phyloP scores from a whole-genome alignment of 2,888 invertebrate species.

The Zaprionus obscuricornis region DNA sequence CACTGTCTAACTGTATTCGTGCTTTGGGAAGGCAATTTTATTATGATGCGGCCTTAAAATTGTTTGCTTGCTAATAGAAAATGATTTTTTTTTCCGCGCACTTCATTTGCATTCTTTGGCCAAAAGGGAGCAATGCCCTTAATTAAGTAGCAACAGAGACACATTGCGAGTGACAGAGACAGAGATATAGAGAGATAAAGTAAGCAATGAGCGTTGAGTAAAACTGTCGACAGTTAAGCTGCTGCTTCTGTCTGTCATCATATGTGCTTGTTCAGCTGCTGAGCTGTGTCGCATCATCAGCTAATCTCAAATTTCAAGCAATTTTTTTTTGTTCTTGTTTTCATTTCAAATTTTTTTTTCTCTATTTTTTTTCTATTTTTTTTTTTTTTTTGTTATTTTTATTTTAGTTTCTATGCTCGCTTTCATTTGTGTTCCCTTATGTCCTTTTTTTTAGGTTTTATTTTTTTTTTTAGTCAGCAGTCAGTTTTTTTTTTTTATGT shows the following conservation, averaged over 20 bases:
- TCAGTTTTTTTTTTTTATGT: slow-evolving; percentile 68
- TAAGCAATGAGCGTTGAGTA: too few relatives aligned
- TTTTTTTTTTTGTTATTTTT: background rate
- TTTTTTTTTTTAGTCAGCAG: slow-evolving; percentile 33
- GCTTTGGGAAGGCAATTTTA: slow-evolving; percentile 51
- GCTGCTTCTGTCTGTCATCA: slow-evolving; percentile 48
- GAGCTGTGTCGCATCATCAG: slow-evolving; percentile 50
- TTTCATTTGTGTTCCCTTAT: slow-evolving; percentile 22
- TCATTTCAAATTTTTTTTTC: slow-evolving; percentile 7
- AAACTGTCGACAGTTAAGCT: slow-evolving; percentile 28
- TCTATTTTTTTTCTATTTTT: slow-evolving; percentile 4
- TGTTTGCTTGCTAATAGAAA: slow-evolving; percentile 73
- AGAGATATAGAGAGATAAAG: too few relatives aligned
- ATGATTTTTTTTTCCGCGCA: slow-evolving; percentile 51
- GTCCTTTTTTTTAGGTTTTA: slow-evolving; percentile 20
- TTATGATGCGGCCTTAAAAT: slow-evolving; percentile 68
- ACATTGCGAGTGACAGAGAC: background rate
- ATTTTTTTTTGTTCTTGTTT: slow-evolving; percentile 29
- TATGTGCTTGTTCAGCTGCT: slow-evolving; percentile 56
- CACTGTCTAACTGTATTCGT: background rate
- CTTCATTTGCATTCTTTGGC: slow-evolving; percentile 67
- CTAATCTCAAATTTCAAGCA: slow-evolving; percentile 64
- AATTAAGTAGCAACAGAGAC: slow-evolving; percentile 62
- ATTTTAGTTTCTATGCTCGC: too few relatives aligned
- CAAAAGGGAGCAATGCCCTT: slow-evolving; percentile 69